Percentiles rank a stretch among this genome's conserved stretches.
These are phyloP conservation scores for Drosophila mercatorum DNA, from an alignment of 2,888 invertebrate genomes.

Conservation along the genomic window DNA sequence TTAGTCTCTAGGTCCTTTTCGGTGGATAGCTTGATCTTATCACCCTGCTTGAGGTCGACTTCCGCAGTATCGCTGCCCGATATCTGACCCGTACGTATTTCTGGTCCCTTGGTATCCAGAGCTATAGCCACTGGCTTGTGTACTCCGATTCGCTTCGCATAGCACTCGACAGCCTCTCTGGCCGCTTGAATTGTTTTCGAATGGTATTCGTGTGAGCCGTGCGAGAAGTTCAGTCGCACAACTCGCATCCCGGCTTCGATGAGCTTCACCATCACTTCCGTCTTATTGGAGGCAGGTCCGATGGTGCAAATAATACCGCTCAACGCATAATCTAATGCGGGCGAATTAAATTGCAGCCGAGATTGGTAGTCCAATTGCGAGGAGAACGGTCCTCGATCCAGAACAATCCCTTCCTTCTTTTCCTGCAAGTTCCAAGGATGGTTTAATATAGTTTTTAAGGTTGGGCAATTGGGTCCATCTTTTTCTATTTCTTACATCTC, in stretches of 20 bases:
- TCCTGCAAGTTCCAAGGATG: not conserved
- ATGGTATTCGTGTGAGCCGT: conserved; percentile 97
- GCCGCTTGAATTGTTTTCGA: conserved; percentile 94
- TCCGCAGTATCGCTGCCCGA: conserved; percentile 94
- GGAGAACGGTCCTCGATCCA: conserved; percentile 57
- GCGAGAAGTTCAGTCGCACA: conserved; percentile 97
- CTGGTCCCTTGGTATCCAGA: conserved; percentile 98
- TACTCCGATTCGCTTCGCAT: conserved; percentile 89
- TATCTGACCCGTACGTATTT: conserved; percentile 97
- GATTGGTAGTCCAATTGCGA: conserved; percentile 96
- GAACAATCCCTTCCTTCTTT: not conserved
- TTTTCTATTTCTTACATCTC: not conserved
- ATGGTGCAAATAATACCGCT: conserved; percentile 99
- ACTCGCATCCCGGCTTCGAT: conserved; percentile 98
- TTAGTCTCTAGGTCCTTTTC: conserved; percentile 91
- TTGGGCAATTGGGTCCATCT: too few relatives aligned
- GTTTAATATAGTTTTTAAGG: not conserved
- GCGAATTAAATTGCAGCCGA: conserved; percentile 95
- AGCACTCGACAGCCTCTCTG: conserved; percentile 91
- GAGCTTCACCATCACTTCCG: conserved; percentile 93
- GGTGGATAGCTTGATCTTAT: conserved; percentile 92
- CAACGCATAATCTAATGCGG: conserved; percentile 92
- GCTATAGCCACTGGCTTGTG: conserved; percentile 95
- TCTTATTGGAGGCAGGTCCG: conserved; percentile 92
- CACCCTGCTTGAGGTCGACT: conserved; percentile 93